phyloP scores from a whole-genome alignment of 2,797 vertebrate genomes.

The Xyrichtys novacula region DNA sequence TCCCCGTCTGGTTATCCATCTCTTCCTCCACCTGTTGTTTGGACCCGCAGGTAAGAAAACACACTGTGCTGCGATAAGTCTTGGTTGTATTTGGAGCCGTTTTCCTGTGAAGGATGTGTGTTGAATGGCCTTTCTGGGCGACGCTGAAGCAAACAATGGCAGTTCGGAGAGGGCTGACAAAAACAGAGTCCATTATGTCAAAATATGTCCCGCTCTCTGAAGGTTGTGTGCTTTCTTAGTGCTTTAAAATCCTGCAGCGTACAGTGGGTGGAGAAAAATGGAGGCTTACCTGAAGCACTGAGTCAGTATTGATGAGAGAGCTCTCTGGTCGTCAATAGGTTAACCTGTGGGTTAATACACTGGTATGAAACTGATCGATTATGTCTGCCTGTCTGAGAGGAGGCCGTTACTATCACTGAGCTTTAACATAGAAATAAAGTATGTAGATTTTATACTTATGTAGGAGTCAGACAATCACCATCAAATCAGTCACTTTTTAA shows the following conservation, averaged over 20 bases:
- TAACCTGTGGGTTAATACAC: constrained; percentile 16
- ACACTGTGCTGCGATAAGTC: neutral
- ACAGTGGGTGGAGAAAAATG: neutral
- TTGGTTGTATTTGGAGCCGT: neutral
- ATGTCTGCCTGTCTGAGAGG: neutral
- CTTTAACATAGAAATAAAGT: too few species aligned
- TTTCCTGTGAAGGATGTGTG: too few species aligned
- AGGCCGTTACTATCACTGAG: too few species aligned
- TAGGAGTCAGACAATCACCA: too few species aligned
- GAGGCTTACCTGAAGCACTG: neutral
- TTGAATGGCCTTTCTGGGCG: neutral
- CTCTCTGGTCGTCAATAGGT: constrained; percentile 13
- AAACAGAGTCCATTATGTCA: too few species aligned
- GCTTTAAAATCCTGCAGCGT: neutral
- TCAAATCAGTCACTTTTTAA: too few species aligned
- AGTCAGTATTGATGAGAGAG: neutral
- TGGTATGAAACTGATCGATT: neutral
- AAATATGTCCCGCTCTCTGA: neutral
- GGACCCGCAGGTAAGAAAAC: constrained; percentile 40
- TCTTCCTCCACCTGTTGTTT: constrained; percentile 3
- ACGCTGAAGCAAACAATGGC: neutral
- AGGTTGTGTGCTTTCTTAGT: too few species aligned
- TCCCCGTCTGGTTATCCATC: neutral
- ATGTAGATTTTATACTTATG: too few species aligned
- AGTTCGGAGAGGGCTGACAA: too few species aligned